Evolutionary conservation across 1,140 invertebrate genomes (phyloP).

Genomic region (Hycleus cichorii): DNA sequence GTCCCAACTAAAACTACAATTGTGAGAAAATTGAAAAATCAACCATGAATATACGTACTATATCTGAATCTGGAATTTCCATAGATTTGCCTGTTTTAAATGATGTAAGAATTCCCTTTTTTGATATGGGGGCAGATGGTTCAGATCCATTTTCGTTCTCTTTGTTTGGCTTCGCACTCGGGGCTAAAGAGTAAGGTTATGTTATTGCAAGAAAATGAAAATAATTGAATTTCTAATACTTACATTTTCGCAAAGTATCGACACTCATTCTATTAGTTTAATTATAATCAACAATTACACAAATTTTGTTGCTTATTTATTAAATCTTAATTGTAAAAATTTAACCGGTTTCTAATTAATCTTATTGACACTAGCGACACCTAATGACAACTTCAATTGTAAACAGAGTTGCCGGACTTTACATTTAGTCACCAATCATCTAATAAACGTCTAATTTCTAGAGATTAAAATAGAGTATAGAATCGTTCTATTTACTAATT

Average conservation of each 20-base stretch:
- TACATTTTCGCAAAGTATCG: slow-evolving; percentile 6
- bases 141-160: slow-evolving; percentile 52
- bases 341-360: too few relatives aligned
- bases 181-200: slow-evolving; percentile 18
- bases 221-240: not conserved
- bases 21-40: slow-evolving; percentile 28
- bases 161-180: slow-evolving; percentile 18
- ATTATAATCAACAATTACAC: not conserved
- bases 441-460: too few relatives aligned
- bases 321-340: too few relatives aligned
- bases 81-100: slow-evolving; percentile 73
- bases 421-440: too few relatives aligned
- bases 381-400: too few relatives aligned
- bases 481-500: too few relatives aligned
- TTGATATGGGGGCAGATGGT: slow-evolving; percentile 64
- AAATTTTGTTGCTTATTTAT: too few relatives aligned
- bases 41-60: slow-evolving; percentile 50
- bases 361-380: too few relatives aligned
- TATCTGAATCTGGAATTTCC: slow-evolving; percentile 77
- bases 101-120: slow-evolving; percentile 73
- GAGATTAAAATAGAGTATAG: too few relatives aligned
- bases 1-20: slow-evolving; percentile 64
- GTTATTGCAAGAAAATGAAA: not conserved
- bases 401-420: too few relatives aligned
- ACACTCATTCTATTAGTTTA: slow-evolving; percentile 2